Base-by-base conservation (phyloP, 2,113 vertebrate genomes). In the Lasiurus cinereus region DNA sequence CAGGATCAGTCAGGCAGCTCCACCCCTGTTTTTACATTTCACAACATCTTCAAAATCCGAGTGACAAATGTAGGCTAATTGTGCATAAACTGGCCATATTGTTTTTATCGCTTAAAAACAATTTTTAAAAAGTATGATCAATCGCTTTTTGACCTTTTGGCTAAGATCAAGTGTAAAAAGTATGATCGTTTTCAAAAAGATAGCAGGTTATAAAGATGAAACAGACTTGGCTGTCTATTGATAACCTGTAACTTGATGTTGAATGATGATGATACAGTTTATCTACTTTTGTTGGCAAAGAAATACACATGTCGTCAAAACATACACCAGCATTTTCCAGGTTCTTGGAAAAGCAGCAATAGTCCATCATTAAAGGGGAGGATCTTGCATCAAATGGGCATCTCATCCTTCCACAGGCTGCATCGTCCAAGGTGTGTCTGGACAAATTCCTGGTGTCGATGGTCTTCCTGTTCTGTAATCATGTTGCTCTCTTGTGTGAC, bases 1-100 rank as follows among this genome's bases (percentile, higher is more conserved):
- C 56, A 59, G 56, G 3, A 22, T 59, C 56, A 59, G 56, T 24
- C 56, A 59, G 9, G 56, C 56, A 24, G 56, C 56, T 59, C 48
- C 1, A 10, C 52, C 16, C 9, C 33, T 72, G 3, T 69, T 64
- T 94, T 88, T 76, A 33, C 83, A 54, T 87, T 67, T 95, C 46
- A 77, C 43, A 54, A 9, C 29, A 24, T 88, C 79, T 93, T 97
- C 77, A 69, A 83, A 84, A 64, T 70, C 76, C 39, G 21, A 83
- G 64, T 56, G 36, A 83, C 54, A 27, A 59, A 56, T 79, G 12
- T 36, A 79, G 27, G 77, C 33, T 46, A 33, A 36, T 66, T 85
- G 3, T 59, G 33, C 22, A 29, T 36, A 46, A 70, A 36, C 48
- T 6, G 46, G 33, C n/a, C 27, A 7, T 50, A 43, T 78, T n/a